A percentile compares a stretch with the other conserved stretches of the same genome.
These are phyloP conservation scores for Coregonus suidteri DNA, from an alignment of 2,797 vertebrate genomes.

Conservation along the genomic window DNA sequence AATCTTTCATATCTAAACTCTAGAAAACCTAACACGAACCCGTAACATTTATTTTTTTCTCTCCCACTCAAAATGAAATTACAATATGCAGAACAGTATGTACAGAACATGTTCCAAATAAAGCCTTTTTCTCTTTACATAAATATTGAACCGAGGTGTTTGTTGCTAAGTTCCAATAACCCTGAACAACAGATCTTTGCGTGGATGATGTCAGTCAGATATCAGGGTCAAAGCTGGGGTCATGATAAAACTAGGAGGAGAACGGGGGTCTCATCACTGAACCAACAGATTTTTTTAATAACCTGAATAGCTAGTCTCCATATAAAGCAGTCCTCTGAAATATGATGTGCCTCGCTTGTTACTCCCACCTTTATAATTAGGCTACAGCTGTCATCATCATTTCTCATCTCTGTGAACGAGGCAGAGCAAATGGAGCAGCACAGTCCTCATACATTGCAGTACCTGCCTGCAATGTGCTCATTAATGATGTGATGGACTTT, in stretches of 20 bases:
- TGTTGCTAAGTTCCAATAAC: not conserved
- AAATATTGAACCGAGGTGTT: not conserved
- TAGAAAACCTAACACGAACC: not conserved
- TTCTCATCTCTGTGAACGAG: not conserved
- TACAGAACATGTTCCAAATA: too few species aligned
- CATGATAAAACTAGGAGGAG: not conserved
- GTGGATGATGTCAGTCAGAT: slow-evolving; percentile 1
- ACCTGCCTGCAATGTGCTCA: not conserved
- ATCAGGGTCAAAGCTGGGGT: not conserved
- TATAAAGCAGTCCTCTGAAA: not conserved
- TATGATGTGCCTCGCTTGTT: not conserved
- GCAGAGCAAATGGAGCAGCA: not conserved
- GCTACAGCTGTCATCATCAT: not conserved
- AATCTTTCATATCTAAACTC: not conserved
- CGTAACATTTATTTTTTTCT: not conserved
- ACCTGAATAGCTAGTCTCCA: not conserved
- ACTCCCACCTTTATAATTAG: not conserved
- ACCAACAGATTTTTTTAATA: not conserved
- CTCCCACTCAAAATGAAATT: too few species aligned
- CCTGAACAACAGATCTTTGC: not conserved
- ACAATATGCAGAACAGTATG: not conserved
- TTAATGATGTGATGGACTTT: not conserved
- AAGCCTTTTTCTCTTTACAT: not conserved
- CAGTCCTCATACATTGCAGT: not conserved
- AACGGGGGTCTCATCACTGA: not conserved